Conservation (phyloP, 2,797 vertebrate genomes). For the Pangasius djambal region DNA sequence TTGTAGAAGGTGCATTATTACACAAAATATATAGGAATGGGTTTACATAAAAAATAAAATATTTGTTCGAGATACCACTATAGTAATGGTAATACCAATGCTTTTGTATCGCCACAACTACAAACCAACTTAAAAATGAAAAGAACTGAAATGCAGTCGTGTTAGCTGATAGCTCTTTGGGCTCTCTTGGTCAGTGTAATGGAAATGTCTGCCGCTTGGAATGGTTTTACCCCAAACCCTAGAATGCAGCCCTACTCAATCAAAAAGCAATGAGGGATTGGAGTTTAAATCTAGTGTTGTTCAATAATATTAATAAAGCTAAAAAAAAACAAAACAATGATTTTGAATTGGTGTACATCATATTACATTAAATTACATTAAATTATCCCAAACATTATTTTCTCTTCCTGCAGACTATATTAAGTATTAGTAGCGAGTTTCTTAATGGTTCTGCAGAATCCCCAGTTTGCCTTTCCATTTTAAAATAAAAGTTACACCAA, state of each 20-base stretch:
- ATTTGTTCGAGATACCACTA: slow-evolving; percentile 2
- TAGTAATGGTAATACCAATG: slow-evolving; percentile 21
- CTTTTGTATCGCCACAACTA: slow-evolving; percentile 1
- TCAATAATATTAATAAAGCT: background rate
- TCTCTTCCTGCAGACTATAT: slow-evolving; percentile 23
- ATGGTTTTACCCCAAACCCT: slow-evolving; percentile 25
- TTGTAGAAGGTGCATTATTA: slow-evolving; percentile 12
- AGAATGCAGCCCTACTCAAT: slow-evolving; percentile 15
- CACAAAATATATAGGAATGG: slow-evolving; percentile 3
- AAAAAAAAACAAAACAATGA: background rate
- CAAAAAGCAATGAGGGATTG: slow-evolving; percentile 21
- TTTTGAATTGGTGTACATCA: background rate
- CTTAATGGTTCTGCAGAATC: slow-evolving; percentile 37
- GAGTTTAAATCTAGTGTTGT: slow-evolving; percentile 19
- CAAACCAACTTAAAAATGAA: background rate
- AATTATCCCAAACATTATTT: slow-evolving; percentile 5
- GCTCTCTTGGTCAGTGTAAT: slow-evolving; percentile 30
- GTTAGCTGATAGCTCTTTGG: slow-evolving; percentile 54
- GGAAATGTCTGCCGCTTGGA: slow-evolving; percentile 18
- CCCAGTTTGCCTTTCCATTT: slow-evolving; percentile 35
- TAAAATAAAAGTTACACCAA: slow-evolving; percentile 9
- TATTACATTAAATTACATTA: slow-evolving; percentile 21
- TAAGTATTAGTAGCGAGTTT: slow-evolving; percentile 11
- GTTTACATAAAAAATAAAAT: slow-evolving; percentile 8
- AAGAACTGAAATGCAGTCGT: background rate